phyloP scores from a whole-genome alignment of 2,113 vertebrate genomes.

The Saccopteryx bilineata region DNA sequence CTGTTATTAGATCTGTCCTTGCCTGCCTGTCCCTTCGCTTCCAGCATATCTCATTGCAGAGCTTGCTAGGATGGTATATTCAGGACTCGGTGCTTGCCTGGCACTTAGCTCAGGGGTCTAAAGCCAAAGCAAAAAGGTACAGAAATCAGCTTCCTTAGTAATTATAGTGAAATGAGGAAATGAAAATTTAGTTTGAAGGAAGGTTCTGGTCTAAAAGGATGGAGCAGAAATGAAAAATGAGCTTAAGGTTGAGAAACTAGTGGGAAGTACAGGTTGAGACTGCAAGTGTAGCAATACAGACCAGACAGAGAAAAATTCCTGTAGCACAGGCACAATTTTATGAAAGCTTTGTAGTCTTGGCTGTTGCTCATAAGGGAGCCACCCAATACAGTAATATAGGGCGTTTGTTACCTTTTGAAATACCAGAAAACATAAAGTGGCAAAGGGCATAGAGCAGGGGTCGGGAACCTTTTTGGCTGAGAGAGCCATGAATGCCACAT shows the following conservation, averaged over 20 bases:
- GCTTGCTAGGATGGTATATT: neutral
- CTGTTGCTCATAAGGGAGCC: neutral
- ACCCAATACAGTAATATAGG: neutral
- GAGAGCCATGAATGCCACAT: no score
- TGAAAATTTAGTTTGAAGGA: neutral
- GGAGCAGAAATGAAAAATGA: neutral
- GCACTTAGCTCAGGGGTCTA: neutral
- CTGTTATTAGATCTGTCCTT: neutral
- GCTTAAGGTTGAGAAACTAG: neutral
- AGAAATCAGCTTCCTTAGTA: neutral
- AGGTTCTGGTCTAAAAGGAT: neutral
- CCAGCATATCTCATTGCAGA: neutral
- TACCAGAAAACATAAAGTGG: conserved; percentile 1
- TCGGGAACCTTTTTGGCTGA: no score
- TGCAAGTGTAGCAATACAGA: fast-evolving
- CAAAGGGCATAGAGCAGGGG: neutral
- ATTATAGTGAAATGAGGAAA: neutral
- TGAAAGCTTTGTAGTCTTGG: neutral
- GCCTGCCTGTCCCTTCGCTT: neutral
- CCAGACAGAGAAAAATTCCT: neutral
- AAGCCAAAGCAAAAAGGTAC: neutral
- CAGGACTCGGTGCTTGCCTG: neutral
- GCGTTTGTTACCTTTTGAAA: conserved; percentile 20
- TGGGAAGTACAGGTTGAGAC: neutral
- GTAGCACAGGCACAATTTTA: neutral